These are phyloP conservation scores for Sarotherodon lohbergeri DNA, from an alignment of 2,113 vertebrate species.

Conservation along the genomic window DNA sequence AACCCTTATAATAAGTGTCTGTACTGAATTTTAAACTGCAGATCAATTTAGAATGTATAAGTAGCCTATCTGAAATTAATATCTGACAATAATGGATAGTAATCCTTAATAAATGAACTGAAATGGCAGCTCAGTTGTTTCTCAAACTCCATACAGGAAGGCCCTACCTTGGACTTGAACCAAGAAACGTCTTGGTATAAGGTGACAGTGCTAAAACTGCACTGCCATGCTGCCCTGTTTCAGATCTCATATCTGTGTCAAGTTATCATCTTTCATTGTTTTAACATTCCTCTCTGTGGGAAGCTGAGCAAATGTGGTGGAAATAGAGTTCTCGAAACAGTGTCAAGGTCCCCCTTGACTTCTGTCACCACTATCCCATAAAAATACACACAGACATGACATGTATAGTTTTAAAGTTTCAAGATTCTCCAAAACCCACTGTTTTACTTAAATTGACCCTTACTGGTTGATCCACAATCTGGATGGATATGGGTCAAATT, in stretches of 20 bases:
- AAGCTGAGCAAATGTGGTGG: neutral
- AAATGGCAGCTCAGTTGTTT: neutral
- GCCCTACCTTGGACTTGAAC: neutral
- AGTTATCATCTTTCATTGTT: neutral
- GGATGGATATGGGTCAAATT: neutral
- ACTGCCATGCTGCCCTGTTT: neutral
- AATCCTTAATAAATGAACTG: neutral
- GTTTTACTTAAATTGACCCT: neutral
- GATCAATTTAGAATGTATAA: neutral
- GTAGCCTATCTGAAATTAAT: neutral
- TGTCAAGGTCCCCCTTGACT: fast-evolving
- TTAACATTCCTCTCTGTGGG: neutral
- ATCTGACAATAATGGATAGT: neutral
- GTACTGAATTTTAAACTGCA: neutral
- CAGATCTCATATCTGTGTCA: neutral
- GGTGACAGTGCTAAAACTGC: neutral
- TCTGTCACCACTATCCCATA: neutral
- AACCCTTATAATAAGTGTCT: neutral
- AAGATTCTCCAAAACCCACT: neutral
- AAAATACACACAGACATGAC: neutral
- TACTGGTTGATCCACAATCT: fast-evolving
- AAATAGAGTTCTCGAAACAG: neutral
- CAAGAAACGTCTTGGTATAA: neutral
- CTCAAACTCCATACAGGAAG: neutral
- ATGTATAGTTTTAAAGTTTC: neutral